Evolutionary conservation across 2,113 vertebrate genomes (phyloP), one percentile per base, ranked within the genome.

Genomic region (Thinocorus orbignyianus): DNA sequence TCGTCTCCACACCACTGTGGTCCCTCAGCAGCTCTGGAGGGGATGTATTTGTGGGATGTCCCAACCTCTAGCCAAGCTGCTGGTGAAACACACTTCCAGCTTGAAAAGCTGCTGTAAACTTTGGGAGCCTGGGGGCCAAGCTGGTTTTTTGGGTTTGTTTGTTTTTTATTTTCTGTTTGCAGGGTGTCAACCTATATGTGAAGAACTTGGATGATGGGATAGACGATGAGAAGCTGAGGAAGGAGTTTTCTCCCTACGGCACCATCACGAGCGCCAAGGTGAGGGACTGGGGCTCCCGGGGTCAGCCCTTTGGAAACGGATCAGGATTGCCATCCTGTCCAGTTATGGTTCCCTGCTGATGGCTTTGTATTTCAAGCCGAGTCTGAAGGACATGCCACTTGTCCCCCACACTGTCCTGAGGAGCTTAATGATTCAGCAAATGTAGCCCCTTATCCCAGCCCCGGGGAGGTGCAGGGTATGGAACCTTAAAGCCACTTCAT

Each of bases 181-280:
- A 99, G 99, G 99, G 99, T 0, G 99, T 99, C 60, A 99, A 99
- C 97, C 96, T 99, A 17, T 99, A 99, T 7, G 99, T 99, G 91
- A 99, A 99, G 98, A 99, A 99, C 93, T 94, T 99, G 96, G 99
- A 99, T 35, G 99, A 99, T 35, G 98, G 98, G 42, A 99, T 99
- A 49, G 98, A 99, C 1, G 99, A 99, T 0, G 99, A 99, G 78
- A 98, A 97, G 66, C 98, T 99, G 89, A 97, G 99, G 94, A 99
- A 99, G 87, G 99, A 99, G 86, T 99, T 99, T 85, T 97, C 99
- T n/a, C 99, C 99, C 3, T 99, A 99, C 1, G 99, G 99, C 54
- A 99, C 98, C 86, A 99, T 99, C 90, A 99, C 99, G 55, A 99
- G 99, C 46, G 99, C 99, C 22, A 99, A 99, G 99, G 99, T 99